Conservation (phyloP, 35 echinoderm and acorn worm genomes). For the Lytechinus variegatus region DNA sequence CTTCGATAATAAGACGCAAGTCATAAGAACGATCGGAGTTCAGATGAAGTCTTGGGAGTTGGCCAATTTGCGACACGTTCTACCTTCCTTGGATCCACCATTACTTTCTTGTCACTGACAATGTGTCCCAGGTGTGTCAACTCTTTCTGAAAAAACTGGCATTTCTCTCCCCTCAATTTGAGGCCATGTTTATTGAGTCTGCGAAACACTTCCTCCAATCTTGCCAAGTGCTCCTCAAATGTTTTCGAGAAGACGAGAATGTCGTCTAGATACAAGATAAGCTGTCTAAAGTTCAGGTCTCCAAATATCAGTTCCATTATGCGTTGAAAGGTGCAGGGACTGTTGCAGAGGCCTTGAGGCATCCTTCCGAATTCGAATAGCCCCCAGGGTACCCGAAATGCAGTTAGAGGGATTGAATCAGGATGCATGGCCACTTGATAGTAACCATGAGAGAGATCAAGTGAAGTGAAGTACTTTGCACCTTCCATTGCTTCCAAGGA, state of each 20-base stretch:
- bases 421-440: slow-evolving; percentile 67
- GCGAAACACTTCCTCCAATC: slow-evolving; percentile 47
- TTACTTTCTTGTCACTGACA: slow-evolving; percentile 42
- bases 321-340: slow-evolving; percentile 72
- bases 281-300: slow-evolving; percentile 63
- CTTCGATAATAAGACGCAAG: slow-evolving; percentile 62
- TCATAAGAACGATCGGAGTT: slow-evolving; percentile 63
- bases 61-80: slow-evolving; percentile 53
- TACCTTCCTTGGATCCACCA: slow-evolving; percentile 59
- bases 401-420: slow-evolving; percentile 47
- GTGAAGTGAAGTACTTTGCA: slow-evolving; percentile 62
- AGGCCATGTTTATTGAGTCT: slow-evolving; percentile 50
- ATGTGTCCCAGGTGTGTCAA: slow-evolving; percentile 66
- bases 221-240: slow-evolving; percentile 62
- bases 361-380: slow-evolving; percentile 74
- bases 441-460: slow-evolving; percentile 73
- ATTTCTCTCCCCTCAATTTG: slow-evolving; percentile 69
- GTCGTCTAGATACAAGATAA: slow-evolving; percentile 80
- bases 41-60: background rate
- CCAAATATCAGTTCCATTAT: slow-evolving; percentile 69
- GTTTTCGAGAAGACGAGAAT: slow-evolving; percentile 69
- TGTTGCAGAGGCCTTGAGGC: slow-evolving; percentile 84
- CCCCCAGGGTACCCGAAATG: slow-evolving; percentile 72
- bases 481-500: slow-evolving; percentile 66
- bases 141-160: slow-evolving; percentile 54